Conservation (phyloP, 1,140 invertebrate species). For the Scylla paramamosain region DNA sequence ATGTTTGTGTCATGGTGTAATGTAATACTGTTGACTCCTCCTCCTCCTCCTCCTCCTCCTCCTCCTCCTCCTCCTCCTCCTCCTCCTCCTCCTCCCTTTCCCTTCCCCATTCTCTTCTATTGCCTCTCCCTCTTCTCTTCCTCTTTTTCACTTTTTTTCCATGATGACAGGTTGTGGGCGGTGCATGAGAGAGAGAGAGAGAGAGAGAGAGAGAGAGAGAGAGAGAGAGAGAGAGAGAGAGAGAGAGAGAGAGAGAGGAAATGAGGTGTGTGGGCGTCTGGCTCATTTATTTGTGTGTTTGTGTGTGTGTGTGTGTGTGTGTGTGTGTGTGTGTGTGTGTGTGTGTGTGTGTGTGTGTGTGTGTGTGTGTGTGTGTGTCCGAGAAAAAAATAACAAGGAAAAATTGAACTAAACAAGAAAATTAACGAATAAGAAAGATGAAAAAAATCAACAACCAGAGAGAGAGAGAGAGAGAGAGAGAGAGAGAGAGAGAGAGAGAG, state of each 20-base stretch:
- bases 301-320: constrained; percentile 10
- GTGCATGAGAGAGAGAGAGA: too few species aligned
- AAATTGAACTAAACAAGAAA: background rate
- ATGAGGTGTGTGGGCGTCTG: too few species aligned
- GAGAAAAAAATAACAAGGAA: background rate
- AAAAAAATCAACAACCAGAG: too few species aligned
- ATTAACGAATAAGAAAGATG: background rate
- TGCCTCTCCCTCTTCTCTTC: too few species aligned
- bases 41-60: background rate
- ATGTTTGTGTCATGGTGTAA: constrained; percentile 14
- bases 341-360: background rate
- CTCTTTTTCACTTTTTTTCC: too few species aligned
- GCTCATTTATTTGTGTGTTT: background rate
- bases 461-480: too few species aligned
- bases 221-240: too few species aligned
- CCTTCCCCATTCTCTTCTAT: background rate
- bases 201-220: too few species aligned
- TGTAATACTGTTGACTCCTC: background rate
- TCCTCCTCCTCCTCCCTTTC: background rate
- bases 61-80: background rate
- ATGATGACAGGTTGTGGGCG: too few species aligned
- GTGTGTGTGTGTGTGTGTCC: background rate
- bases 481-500: too few species aligned
- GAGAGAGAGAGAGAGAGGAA: too few species aligned
- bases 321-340: constrained; percentile 9